phyloP scores from a whole-genome alignment of 2,797 vertebrate genomes.

The Cheirogaleus major region DNA sequence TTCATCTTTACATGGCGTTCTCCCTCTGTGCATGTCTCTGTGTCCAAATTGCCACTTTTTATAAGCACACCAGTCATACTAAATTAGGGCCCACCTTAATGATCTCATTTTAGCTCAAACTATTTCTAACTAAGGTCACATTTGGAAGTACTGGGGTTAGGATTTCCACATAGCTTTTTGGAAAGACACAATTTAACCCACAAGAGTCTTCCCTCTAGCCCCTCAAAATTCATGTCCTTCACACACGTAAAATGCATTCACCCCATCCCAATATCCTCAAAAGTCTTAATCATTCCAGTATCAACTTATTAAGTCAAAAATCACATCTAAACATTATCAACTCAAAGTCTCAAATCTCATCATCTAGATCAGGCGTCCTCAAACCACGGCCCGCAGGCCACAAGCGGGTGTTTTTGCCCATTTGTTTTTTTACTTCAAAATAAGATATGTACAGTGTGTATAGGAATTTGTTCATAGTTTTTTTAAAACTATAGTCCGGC shows the following conservation, averaged over 20 bases:
- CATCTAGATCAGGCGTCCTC: not conserved
- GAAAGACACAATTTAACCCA: not conserved
- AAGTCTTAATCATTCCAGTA: constrained; percentile 38
- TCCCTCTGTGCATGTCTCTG: not conserved
- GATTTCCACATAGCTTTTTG: not conserved
- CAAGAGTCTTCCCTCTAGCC: not conserved
- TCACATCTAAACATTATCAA: constrained; percentile 7
- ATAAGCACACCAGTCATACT: not conserved
- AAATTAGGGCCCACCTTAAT: not conserved
- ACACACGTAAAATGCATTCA: constrained; percentile 13
- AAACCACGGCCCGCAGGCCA: no score
- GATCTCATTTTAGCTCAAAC: constrained; percentile 7
- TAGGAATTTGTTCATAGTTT: no score
- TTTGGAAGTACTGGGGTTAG: not conserved
- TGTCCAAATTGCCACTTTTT: constrained; percentile 20
- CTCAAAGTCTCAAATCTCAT: not conserved
- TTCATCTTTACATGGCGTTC: not conserved
- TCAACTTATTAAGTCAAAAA: constrained; percentile 32
- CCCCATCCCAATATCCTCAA: not conserved
- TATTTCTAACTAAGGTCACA: not conserved
- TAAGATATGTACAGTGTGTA: no score
- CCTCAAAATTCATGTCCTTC: not conserved
- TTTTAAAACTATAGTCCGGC: no score
- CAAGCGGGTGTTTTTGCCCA: no score
- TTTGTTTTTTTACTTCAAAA: no score